Base-by-base conservation (phyloP, 2,888 invertebrate genomes). In the Silvanus unidentatus region DNA sequence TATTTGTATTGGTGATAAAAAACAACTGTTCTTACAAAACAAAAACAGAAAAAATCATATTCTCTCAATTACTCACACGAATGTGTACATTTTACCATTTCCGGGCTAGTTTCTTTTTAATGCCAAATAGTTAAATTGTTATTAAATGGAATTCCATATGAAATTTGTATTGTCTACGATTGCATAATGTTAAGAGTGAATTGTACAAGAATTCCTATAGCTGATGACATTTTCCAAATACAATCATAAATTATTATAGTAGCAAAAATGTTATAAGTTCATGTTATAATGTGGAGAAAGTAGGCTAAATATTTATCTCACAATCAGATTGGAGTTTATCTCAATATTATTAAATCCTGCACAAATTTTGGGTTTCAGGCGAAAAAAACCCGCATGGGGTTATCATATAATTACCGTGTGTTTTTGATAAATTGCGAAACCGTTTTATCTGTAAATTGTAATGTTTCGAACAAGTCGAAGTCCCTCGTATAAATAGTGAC, bases 231-330 rank as follows among this genome's bases (percentile, higher is more conserved):
- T 22, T 22, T 22, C 22, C 3, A 32, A 32, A 12, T 32, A 32
- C 13, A 12, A 32, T 9, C 4, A 32, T 3, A n/a, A 32, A 32
- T 8, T 32, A 32, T 32, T 32, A 32, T 4, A 32, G 5, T 32
- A 32, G 13, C 10, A 32, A 32, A 32, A 12, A 32, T 32, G 22
- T 8, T 32, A n/a, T 12, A 32, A 32, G n/a, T 32, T 32, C 11
- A 32, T 9, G 32, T 42, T 39, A 16, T 44, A 35, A 47, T n/a
- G n/a, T n/a, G n/a, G 47, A 47, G 47, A 47, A 47, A 47, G 47
- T 47, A 47, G 47, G 47, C 43, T 43, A 36, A 37, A 40, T 38
- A 41, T 44, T 47, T 38, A 34, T 44, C 34, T 40, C 41, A 44
- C 46, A 43, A 45, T 38, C n/a, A 22, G 22, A 22, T 22, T 22